Conservation (phyloP, 1,140 invertebrate genomes). For the Drosophila persimilis region DNA sequence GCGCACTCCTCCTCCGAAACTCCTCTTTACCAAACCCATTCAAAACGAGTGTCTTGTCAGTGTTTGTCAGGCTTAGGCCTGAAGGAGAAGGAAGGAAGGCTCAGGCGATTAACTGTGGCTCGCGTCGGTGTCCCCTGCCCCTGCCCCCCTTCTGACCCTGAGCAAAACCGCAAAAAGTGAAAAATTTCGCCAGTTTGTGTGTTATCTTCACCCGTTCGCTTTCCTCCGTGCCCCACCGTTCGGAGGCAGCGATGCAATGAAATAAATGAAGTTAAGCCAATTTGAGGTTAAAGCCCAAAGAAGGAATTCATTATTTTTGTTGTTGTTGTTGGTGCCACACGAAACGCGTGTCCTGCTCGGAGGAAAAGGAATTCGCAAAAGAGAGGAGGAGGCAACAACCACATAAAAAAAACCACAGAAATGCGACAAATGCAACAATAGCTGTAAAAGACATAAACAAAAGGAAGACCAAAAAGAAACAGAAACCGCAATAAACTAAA, state of each 20-base stretch:
- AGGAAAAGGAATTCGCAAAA: conserved; percentile 56
- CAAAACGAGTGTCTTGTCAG: conserved; percentile 8
- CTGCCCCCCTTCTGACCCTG: not conserved
- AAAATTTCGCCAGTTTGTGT: conserved; percentile 47
- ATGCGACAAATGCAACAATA: conserved; percentile 79
- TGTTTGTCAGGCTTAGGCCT: conserved; percentile 45
- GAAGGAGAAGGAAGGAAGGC: not conserved
- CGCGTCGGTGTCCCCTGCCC: conserved; percentile 16
- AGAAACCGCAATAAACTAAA: conserved; percentile 56
- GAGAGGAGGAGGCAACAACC: not conserved
- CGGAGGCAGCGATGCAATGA: conserved; percentile 52
- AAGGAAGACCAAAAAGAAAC: conserved; percentile 31
- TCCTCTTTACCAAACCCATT: too few relatives aligned
- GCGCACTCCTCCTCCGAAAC: not conserved
- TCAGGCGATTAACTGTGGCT: conserved; percentile 40
- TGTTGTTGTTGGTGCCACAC: conserved; percentile 27
- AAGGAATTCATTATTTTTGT: conserved; percentile 73
- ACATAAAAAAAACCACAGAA: conserved; percentile 49
- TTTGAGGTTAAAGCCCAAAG: conserved; percentile 74
- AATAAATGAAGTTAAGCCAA: conserved; percentile 80
- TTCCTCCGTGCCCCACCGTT: conserved; percentile 2
- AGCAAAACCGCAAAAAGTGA: conserved; percentile 38
- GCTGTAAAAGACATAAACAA: conserved; percentile 60
- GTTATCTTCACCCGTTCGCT: conserved; percentile 46
- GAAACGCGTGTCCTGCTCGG: conserved; percentile 57